Base-by-base conservation (phyloP, 2,888 invertebrate genomes). In the Anodontia alba region DNA sequence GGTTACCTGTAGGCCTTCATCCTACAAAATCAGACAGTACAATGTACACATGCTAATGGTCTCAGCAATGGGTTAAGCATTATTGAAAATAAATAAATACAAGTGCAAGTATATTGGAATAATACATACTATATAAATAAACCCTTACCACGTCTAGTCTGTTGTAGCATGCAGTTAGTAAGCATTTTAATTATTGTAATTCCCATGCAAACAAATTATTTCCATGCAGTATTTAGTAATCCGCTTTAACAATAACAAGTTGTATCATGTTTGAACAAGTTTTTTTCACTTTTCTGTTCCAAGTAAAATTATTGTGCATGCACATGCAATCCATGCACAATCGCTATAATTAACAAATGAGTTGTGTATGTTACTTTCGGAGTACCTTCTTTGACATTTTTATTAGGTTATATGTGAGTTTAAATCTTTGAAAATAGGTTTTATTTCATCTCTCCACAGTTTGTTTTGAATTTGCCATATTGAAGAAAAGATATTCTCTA, bases 161-260 rank as follows among this genome's bases (percentile, higher is more conserved):
- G 12, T 54, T n/a, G 26, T 54, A 54, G 10, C 54, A 54, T 54
- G 54, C 54, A 54, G 54, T 54, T 54, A 54, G 26, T 54, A 26
- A 29, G 26, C 26, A 54, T 38, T 38, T 38, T 5, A 38, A 38
- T 38, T 38, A n/a, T n/a, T n/a, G n/a, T n/a, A 15, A 51, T 12
- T 51, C 8, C 20, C 51, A 51, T 51, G 51, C 51, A 12, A 7
- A n/a, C 12, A 15, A 15, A 54, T 8, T 10, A 54, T 23, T 5
- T 29, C 54, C 54, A 54, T 54, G 54, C 29, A 54, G 29, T 54
- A n/a, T 54, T 26, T 54, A 54, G 5, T 54, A 54, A 54, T 54
- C 54, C 54, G 54, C 54, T n/a, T 26, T 8, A 54, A 2, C 10
- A 3, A 23, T 8, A 29, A 29, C 54, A 54, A 54, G 54, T 54